Evolutionary conservation across 2,113 vertebrate species (phyloP).

Genomic region (Hystrix brachyura): DNA sequence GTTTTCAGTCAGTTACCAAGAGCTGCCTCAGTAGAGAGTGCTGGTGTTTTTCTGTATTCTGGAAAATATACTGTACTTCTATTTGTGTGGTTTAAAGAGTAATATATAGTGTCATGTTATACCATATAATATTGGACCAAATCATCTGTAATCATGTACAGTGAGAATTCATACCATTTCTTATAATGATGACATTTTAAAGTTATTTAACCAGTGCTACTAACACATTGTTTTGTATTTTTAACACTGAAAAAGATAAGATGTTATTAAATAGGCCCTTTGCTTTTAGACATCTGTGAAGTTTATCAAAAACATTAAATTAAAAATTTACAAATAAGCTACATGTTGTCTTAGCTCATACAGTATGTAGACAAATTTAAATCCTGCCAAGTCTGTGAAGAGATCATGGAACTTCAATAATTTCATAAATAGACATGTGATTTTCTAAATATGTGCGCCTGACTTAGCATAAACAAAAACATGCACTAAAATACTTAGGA

Average conservation of each 20-base stretch:
- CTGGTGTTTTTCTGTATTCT: background rate
- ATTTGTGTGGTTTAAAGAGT: background rate
- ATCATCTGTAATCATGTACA: background rate
- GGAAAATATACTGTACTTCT: background rate
- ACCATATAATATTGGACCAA: background rate
- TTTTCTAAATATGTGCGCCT: background rate
- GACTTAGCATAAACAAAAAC: background rate
- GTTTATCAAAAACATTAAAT: background rate
- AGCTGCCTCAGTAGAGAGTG: background rate
- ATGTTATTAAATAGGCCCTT: background rate
- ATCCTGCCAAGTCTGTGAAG: background rate
- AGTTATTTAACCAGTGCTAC: background rate
- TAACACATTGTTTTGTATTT: background rate
- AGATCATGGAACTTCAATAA: background rate
- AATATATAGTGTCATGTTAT: background rate
- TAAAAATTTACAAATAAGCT: background rate
- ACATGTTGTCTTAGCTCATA: background rate
- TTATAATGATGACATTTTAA: background rate
- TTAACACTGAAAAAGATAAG: background rate
- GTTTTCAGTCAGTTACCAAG: background rate
- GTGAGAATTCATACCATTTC: background rate
- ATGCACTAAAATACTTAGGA: background rate
- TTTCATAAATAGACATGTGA: background rate
- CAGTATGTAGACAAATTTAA: background rate
- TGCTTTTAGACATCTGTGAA: background rate